Evolutionary conservation across 2,113 vertebrate genomes (phyloP).

Genomic region (Capreolus pygargus): DNA sequence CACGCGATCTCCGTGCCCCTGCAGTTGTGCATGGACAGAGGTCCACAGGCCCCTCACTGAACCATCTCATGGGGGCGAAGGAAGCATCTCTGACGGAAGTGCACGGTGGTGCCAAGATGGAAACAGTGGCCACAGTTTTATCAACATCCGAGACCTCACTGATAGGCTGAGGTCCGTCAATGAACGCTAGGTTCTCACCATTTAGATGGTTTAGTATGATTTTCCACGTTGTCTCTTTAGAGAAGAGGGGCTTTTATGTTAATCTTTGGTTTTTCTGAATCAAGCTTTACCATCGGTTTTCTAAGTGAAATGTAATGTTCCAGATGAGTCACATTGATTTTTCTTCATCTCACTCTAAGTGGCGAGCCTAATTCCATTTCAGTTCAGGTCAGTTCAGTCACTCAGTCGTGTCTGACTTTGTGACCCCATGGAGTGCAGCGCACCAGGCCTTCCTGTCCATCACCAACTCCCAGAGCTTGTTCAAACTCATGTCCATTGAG

Average conservation of each 20-base stretch:
- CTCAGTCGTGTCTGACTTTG: not conserved
- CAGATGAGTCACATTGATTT: not conserved
- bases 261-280: not conserved
- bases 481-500: not conserved
- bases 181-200: not conserved
- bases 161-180: too few relatives aligned
- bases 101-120: not conserved
- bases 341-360: not conserved
- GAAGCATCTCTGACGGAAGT: not conserved
- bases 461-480: not conserved
- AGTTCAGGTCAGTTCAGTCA: not conserved
- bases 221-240: not conserved
- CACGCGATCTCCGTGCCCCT: not conserved
- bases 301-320: not conserved
- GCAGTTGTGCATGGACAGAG: not conserved
- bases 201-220: not conserved
- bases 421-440: accelerated
- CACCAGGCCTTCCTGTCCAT: not conserved
- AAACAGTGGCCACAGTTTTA: accelerated
- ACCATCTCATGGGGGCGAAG: not conserved
- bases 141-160: not conserved
- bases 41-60: not conserved
- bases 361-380: not conserved
- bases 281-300: not conserved
- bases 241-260: not conserved